Base-by-base conservation (phyloP, 2,888 invertebrate genomes). In the Leptopilina drosophilae region DNA sequence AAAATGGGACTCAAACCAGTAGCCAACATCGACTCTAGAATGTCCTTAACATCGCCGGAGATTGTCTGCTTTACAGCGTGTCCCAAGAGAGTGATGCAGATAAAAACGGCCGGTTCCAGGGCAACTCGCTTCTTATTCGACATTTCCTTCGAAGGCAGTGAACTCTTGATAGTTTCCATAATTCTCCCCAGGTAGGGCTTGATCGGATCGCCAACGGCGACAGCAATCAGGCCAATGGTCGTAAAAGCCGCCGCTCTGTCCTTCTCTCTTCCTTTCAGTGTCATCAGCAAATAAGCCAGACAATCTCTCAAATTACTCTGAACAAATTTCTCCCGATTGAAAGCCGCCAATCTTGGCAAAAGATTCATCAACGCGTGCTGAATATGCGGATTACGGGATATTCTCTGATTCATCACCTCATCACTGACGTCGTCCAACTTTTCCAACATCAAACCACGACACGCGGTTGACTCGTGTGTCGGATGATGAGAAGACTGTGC, bases 291-390 rank as follows among this genome's bases (percentile, higher is more conserved):
- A 91, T 98, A 96, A 83, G 93, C 93, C 92, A 98, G 95, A 0
- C 97, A 95, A 0, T 94, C 94, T 64, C 93, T 94, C 0, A 98
- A 92, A 91, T 97, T 96, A 85, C 95, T 95, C 79, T 94, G 93
- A 0, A 96, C 94, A 90, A 98, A 99, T 79, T 94, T 94, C 7
- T 95, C 95, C 81, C 95, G 96, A 90, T 98, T 96, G 88, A 99
- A 98, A n/a, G 98, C 98, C 7, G 98, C 98, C 77, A 99, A 92
- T 84, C 98, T 94, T 0, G 99, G 99, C 81, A 99, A 93, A 73
- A 99, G 94, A 62, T 95, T 95, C 79, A 99, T 94, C 14, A 99
- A 92, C 0, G 96, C 95, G 89, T 97, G 96, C 85, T 98, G 98
- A 33, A 98, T 96, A 90, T 97, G 95, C 6, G 94, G 93, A 76